phyloP scores from a whole-genome alignment of 2,113 vertebrate species.

The Cavia porcellus region DNA sequence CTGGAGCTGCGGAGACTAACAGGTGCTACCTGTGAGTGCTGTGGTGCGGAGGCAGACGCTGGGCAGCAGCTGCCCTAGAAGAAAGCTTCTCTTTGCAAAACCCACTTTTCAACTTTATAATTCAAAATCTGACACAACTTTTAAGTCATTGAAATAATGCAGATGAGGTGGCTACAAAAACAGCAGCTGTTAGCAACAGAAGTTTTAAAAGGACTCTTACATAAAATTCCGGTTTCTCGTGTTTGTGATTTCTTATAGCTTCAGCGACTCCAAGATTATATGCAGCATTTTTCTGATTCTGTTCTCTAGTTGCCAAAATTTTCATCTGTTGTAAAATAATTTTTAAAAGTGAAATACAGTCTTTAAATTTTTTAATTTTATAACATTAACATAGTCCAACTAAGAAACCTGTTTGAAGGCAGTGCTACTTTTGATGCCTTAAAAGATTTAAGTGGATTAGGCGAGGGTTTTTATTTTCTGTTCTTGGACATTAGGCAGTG shows the following conservation, averaged over 20 bases:
- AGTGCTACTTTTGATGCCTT: not conserved
- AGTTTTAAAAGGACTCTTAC: conserved; percentile 81
- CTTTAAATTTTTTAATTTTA: conserved; percentile 28
- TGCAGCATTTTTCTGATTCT: conserved; percentile 86
- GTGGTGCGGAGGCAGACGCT: not conserved
- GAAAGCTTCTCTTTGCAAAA: not conserved
- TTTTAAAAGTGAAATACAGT: not conserved
- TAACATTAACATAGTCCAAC: conserved; percentile 8
- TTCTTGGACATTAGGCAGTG: not conserved
- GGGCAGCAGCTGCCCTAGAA: not conserved
- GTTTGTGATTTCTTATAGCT: conserved; percentile 83
- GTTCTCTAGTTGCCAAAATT: conserved; percentile 79
- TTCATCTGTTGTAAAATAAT: conserved; percentile 78
- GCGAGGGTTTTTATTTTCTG: not conserved
- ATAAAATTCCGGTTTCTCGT: conserved; percentile 76
- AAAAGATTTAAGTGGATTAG: not conserved
- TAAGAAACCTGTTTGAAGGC: conserved; percentile 16
- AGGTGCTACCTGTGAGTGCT: not conserved
- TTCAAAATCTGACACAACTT: not conserved
- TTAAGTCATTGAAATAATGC: not conserved
- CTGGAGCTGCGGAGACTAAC: not conserved
- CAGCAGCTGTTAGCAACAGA: not conserved
- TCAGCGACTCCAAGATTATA: conserved; percentile 89
- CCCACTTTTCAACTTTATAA: not conserved
- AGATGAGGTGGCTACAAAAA: not conserved